Conservation (phyloP, 1,140 invertebrate genomes). For the Halictus rubicundus region DNA sequence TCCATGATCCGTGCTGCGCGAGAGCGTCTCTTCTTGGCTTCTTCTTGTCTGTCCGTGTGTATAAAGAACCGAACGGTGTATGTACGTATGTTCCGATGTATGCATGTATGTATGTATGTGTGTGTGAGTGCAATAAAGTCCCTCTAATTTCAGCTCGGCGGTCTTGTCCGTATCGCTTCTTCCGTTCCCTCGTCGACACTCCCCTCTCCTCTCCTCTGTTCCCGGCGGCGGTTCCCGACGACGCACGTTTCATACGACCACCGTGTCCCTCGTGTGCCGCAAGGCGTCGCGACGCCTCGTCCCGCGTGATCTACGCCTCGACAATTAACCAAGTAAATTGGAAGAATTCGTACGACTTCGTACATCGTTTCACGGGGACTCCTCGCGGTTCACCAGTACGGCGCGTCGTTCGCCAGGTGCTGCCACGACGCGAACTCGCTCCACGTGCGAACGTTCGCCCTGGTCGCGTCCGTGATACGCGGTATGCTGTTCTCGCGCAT, state of each 20-base stretch:
- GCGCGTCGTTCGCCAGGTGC: slow-evolving; percentile 84
- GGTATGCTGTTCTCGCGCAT: slow-evolving; percentile 34
- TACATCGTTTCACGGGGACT: slow-evolving; percentile 52
- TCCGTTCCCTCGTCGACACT: slow-evolving; percentile 18
- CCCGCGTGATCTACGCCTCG: slow-evolving; percentile 48
- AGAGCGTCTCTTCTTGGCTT: not conserved
- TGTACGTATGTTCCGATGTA: too few species aligned
- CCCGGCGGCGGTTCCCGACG: slow-evolving; percentile 4
- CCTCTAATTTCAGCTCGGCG: slow-evolving; percentile 31
- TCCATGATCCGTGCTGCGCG: not conserved
- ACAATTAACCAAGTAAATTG: slow-evolving; percentile 43
- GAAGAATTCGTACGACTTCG: slow-evolving; percentile 55
- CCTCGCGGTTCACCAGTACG: slow-evolving; percentile 85
- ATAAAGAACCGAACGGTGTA: too few species aligned
- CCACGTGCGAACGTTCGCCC: slow-evolving; percentile 83
- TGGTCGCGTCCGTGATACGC: slow-evolving; percentile 77
- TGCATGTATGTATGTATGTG: too few species aligned
- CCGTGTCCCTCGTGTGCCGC: not conserved
- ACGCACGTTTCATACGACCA: slow-evolving; percentile 17
- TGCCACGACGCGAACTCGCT: slow-evolving; percentile 88
- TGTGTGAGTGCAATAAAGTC: not conserved
- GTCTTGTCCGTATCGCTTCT: slow-evolving; percentile 14
- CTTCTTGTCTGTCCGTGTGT: too few species aligned
- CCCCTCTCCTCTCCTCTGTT: slow-evolving; percentile 19
- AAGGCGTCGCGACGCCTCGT: slow-evolving; percentile 1